phyloP scores from a whole-genome alignment of 1,140 invertebrate genomes.

The Venturia canescens region DNA sequence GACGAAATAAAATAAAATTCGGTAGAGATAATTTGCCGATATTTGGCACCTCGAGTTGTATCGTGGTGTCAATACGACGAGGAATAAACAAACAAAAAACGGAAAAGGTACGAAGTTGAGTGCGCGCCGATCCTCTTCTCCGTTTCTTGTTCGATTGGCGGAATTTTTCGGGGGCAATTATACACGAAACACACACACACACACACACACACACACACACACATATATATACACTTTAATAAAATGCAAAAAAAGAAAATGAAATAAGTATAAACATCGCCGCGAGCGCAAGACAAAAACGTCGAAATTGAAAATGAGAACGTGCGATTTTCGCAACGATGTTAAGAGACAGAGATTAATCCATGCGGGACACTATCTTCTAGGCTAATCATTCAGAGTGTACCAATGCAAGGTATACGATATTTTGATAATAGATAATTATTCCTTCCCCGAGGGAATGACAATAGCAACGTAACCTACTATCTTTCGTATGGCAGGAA shows the following conservation, averaged over 20 bases:
- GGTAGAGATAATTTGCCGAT: conserved; percentile 4
- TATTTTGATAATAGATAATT: conserved; percentile 39
- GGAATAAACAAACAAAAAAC: background rate
- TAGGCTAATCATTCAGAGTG: conserved; percentile 39
- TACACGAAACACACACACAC: background rate
- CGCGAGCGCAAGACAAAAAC: background rate
- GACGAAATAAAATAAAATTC: background rate
- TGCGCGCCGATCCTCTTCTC: conserved; percentile 20
- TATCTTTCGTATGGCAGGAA: conserved; percentile 18
- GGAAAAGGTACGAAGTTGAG: background rate
- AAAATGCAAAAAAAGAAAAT: background rate
- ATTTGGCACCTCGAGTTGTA: background rate
- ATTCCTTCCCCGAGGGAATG: conserved; percentile 36
- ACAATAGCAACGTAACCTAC: conserved; percentile 33
- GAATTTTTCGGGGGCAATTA: background rate
- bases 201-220: background rate
- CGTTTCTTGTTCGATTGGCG: background rate
- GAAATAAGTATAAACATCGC: background rate
- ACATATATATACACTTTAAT: background rate
- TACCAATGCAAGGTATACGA: conserved; percentile 25
- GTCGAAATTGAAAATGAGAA: background rate
- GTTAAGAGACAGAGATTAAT: background rate
- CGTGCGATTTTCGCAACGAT: background rate
- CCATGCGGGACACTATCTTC: conserved; percentile 21
- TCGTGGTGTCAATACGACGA: conserved; percentile 6